Conservation (phyloP, 2,888 invertebrate species). For the Marronus borbonicus region DNA sequence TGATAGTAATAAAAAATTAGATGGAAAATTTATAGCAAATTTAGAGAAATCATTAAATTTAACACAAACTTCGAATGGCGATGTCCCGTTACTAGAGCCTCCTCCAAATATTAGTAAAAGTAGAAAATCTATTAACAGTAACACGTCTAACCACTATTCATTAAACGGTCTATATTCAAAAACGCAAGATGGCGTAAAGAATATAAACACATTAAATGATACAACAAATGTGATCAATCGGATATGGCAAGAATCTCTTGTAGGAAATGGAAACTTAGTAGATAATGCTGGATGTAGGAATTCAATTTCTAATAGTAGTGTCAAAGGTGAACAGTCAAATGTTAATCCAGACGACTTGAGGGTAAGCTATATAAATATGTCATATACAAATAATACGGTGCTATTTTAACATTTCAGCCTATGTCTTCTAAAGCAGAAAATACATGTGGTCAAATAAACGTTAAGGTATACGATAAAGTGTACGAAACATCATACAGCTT, state of each 20-base stretch:
- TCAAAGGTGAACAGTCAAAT: constrained; percentile 15
- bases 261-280: constrained; percentile 40
- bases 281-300: constrained; percentile 38
- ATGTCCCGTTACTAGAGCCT: constrained; percentile 71
- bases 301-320: constrained; percentile 38
- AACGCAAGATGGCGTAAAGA: constrained; percentile 16
- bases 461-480: constrained; percentile 45
- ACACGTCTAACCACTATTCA: constrained; percentile 38
- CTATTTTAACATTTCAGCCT: constrained; percentile 18
- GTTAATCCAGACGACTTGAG: constrained; percentile 7
- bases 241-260: constrained; percentile 71
- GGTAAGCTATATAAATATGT: constrained; percentile 21
- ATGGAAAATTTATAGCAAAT: constrained; percentile 77
- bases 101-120: constrained; percentile 66
- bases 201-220: constrained; percentile 58
- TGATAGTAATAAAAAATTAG: constrained; percentile 69
- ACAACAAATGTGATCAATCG: constrained; percentile 70
- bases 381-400: background rate
- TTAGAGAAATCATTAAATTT: constrained; percentile 75
- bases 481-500: constrained; percentile 44
- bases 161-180: constrained; percentile 34
- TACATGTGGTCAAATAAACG: constrained; percentile 29
- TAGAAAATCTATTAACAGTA: constrained; percentile 51
- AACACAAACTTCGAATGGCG: constrained; percentile 54
- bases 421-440: constrained; percentile 22